phyloP scores from a whole-genome alignment of 2,797 vertebrate species.

The Pangasius larnaudii region DNA sequence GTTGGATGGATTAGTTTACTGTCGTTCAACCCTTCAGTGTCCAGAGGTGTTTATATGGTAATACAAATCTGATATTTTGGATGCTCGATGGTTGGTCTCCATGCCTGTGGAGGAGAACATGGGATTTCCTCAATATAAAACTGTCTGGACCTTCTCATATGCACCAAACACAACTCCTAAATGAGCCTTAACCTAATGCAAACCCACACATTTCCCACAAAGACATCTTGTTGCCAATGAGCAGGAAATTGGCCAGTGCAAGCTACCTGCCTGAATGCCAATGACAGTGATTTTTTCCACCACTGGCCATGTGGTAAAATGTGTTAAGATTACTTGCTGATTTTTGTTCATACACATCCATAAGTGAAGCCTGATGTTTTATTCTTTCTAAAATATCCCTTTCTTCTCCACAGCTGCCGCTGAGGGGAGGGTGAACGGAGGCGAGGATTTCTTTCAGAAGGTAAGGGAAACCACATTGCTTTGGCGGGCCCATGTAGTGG shows the following conservation, averaged over 20 bases:
- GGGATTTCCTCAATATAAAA: constrained; percentile 33
- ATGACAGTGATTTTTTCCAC: constrained; percentile 36
- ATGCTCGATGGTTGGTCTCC: background rate
- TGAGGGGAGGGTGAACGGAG: constrained; percentile 87
- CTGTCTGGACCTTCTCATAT: constrained; percentile 4
- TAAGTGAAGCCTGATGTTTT: constrained; percentile 59
- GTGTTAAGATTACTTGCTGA: constrained; percentile 47
- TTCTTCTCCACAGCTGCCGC: constrained; percentile 81
- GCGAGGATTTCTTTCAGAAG: constrained; percentile 91
- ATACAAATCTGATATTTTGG: background rate
- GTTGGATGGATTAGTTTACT: background rate
- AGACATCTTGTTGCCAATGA: constrained; percentile 26
- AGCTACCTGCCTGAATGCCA: constrained; percentile 25
- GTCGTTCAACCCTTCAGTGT: background rate
- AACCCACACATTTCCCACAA: constrained; percentile 13
- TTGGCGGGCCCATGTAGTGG: constrained; percentile 11
- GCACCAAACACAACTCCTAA: background rate
- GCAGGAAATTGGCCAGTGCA: constrained; percentile 35
- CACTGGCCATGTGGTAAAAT: constrained; percentile 46
- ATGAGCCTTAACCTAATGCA: constrained; percentile 27
- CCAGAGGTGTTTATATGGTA: background rate
- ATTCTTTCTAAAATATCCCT: constrained; percentile 47
- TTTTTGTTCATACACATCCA: constrained; percentile 46
- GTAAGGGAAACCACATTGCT: constrained; percentile 70
- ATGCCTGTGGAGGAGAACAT: constrained; percentile 1